A percentile compares a stretch with the other conserved stretches of the same genome.
Evolutionary conservation across 2,797 vertebrate genomes (phyloP).

Genomic region (Crax fasciolata): DNA sequence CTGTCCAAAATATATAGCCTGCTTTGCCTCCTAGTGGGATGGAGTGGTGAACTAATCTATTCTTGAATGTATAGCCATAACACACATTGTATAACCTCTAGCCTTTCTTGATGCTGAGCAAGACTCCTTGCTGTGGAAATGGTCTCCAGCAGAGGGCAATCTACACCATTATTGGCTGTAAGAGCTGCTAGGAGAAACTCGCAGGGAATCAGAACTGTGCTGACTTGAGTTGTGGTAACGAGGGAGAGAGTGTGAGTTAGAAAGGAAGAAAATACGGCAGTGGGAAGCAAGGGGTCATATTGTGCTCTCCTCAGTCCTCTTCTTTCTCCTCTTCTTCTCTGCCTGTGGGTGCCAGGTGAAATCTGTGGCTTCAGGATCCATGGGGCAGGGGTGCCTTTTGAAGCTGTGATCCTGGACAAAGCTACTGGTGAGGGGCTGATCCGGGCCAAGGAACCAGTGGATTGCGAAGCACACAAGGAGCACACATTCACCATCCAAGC

Average conservation of each 20-base stretch:
- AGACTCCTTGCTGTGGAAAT: not conserved
- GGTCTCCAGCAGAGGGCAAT: constrained; percentile 49
- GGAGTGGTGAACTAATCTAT: not conserved
- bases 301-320: not conserved
- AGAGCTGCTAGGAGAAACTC: not conserved
- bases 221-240: not conserved
- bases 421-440: constrained; percentile 97
- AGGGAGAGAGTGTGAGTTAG: not conserved
- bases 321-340: not conserved
- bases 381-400: constrained; percentile 93
- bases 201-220: not conserved
- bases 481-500: constrained; percentile 99
- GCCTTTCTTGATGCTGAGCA: not conserved
- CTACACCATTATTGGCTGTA: not conserved
- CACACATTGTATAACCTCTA: not conserved
- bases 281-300: not conserved
- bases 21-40: not conserved
- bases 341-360: constrained; percentile 86
- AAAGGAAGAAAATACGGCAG: not conserved
- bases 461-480: constrained; percentile 96
- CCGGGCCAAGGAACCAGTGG: constrained; percentile 95
- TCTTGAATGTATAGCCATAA: not conserved
- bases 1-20: not conserved
- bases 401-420: constrained; percentile 96
- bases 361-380: constrained; percentile 98